phyloP scores from a whole-genome alignment of 1,140 invertebrate genomes.

The Brachionus rubens region DNA sequence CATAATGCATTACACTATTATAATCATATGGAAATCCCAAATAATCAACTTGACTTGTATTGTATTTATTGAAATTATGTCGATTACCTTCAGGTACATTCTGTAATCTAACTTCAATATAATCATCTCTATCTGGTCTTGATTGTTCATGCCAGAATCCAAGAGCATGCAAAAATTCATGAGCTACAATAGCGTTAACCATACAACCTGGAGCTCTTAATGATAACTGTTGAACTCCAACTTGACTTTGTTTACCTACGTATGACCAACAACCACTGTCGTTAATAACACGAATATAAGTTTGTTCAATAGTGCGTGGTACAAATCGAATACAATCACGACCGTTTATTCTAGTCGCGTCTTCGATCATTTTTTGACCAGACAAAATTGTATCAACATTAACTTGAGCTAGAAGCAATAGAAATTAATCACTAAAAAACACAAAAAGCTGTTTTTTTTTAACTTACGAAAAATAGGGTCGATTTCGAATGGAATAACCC shows the following conservation, averaged over 20 bases:
- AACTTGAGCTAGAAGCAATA: neutral
- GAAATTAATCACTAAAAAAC: neutral
- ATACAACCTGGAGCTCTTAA: constrained; percentile 31
- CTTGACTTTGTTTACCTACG: constrained; percentile 16
- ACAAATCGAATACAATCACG: constrained; percentile 27
- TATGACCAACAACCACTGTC: constrained; percentile 44
- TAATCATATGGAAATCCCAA: constrained; percentile 68
- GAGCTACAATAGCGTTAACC: constrained; percentile 36
- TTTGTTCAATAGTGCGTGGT: constrained; percentile 23
- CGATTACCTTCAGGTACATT: neutral
- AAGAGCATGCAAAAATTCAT: constrained; percentile 42
- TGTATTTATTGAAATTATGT: constrained; percentile 46
- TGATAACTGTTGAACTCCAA: constrained; percentile 7
- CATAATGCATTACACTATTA: constrained; percentile 80
- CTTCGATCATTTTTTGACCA: constrained; percentile 22
- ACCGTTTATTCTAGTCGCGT: constrained; percentile 11
- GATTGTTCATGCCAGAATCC: constrained; percentile 47
- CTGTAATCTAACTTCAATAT: neutral
- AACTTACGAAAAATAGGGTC: constrained; percentile 9
- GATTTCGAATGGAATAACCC: constrained; percentile 32
- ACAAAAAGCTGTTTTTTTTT: neutral
- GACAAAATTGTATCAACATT: constrained; percentile 15
- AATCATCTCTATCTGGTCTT: constrained; percentile 41
- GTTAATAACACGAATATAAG: constrained; percentile 27
- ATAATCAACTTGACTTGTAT: neutral